Base-by-base conservation (phyloP, 2,888 invertebrate genomes). In the Anagyrus pseudococci region DNA sequence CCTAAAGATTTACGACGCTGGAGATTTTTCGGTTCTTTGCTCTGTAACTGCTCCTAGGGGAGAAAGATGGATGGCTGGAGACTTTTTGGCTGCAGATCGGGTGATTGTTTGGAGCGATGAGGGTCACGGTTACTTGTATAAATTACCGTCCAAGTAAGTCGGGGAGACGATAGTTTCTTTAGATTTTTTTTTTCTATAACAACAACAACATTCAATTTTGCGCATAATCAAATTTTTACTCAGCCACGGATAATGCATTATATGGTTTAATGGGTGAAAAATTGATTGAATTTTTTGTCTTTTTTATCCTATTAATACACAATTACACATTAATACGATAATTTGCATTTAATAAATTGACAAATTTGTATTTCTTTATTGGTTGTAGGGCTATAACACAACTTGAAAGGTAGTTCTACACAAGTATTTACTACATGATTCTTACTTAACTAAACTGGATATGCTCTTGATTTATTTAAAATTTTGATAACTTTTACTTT, bases 51-150 rank as follows among this genome's bases (percentile, higher is more conserved):
- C 94, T n/a, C 93, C 93, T 0, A 84, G 90, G 19, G 91, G 94
- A 0, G 95, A 95, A 79, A 86, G 96, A 2, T 98, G 97, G 97
- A 89, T 94, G 84, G 95, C 96, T 0, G 98, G 98, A 0, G 95
- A 96, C 80, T 98, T 98, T 77, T 83, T 98, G 22, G 88, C 93
- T 0, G 91, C 95, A 0, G 98, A 98, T 78, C 85, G 94, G 44
- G 94, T 98, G 0, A 88, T 98, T 54, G 89, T 98, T 10, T 98
- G 97, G 92, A 96, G 95, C 53, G 96, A 95, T 53, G 95, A 96
- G 75, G 98, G 98, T 64, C 94, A 94, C 76, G 96, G 96, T 54
- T 98, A 96, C 81, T 85, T 99, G 55, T 99, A 95, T 83, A 94
- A 92, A 81, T 84, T 99, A 71, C 98, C 99, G 0, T 91, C 95